A percentile compares a stretch with the other conserved stretches of the same genome.
Evolutionary conservation across 2,888 invertebrate genomes (phyloP).

Genomic region (Bellardia bayeri): DNA sequence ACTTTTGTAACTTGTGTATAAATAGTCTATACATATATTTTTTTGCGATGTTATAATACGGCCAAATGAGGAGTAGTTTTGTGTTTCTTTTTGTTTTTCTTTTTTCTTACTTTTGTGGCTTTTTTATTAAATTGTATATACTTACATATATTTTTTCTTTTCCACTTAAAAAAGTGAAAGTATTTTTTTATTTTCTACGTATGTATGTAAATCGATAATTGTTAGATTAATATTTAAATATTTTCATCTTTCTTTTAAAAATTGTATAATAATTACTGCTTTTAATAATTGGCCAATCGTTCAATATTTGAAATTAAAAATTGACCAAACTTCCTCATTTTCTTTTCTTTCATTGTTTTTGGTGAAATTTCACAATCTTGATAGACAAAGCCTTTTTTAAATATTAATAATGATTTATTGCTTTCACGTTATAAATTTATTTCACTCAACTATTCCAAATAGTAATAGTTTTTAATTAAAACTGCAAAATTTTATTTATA

Average conservation of each 20-base stretch:
- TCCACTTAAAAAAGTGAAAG: constrained; percentile 17
- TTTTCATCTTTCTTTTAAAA: neutral
- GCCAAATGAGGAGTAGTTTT: constrained; percentile 6
- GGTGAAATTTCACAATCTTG: no score
- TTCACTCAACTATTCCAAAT: no score
- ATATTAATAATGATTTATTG: no score
- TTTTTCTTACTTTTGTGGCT: constrained; percentile 4
- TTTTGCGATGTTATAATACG: constrained; percentile 13
- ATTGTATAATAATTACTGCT: neutral
- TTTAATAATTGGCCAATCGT: no score
- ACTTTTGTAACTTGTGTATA: neutral
- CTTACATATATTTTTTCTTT: neutral
- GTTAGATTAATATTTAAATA: neutral
- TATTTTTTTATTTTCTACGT: neutral
- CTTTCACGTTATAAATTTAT: no score
- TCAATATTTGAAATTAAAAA: neutral
- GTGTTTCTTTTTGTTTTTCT: constrained; percentile 4
- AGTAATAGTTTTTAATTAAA: no score
- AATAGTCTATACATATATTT: neutral
- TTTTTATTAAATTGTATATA: neutral
- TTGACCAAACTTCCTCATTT: neutral
- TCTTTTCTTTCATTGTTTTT: no score
- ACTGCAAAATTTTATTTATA: no score
- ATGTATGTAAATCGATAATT: constrained; percentile 24
- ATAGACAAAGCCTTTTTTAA: no score